Conservation (phyloP, 2,797 vertebrate species). For the Ispidina lecontei region DNA sequence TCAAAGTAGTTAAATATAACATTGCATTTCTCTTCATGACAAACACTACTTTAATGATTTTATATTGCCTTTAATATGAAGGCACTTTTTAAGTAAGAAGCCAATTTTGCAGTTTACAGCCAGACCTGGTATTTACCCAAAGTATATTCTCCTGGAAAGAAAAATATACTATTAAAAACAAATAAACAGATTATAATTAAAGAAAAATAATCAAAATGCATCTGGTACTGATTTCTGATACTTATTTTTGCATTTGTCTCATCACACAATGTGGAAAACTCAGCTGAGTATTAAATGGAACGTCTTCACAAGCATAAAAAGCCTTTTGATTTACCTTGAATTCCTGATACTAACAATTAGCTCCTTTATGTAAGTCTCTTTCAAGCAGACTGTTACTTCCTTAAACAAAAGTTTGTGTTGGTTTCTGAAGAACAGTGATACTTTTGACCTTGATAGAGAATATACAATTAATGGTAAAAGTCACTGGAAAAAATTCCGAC, state of each 20-base stretch:
- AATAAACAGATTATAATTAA: not conserved
- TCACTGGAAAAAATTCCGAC: conserved; percentile 21
- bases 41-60: not conserved
- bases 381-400: not conserved
- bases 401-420: conserved; percentile 19
- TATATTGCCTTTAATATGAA: not conserved
- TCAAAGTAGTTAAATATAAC: not conserved
- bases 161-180: not conserved
- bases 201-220: not conserved
- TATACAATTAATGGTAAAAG: not conserved
- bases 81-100: not conserved
- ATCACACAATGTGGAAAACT: not conserved
- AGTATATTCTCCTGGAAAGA: not conserved
- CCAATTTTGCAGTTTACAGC: not conserved
- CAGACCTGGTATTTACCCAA: not conserved
- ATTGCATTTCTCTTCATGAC: not conserved
- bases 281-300: not conserved
- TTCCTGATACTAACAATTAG: not conserved
- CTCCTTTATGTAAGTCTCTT: not conserved
- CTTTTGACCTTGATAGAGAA: conserved; percentile 21
- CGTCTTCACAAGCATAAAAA: not conserved
- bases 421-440: not conserved
- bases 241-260: not conserved
- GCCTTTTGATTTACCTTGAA: not conserved
- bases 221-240: not conserved